Evolutionary conservation across 2,113 vertebrate species (phyloP).

Genomic region (Protomyctophum bolini): DNA sequence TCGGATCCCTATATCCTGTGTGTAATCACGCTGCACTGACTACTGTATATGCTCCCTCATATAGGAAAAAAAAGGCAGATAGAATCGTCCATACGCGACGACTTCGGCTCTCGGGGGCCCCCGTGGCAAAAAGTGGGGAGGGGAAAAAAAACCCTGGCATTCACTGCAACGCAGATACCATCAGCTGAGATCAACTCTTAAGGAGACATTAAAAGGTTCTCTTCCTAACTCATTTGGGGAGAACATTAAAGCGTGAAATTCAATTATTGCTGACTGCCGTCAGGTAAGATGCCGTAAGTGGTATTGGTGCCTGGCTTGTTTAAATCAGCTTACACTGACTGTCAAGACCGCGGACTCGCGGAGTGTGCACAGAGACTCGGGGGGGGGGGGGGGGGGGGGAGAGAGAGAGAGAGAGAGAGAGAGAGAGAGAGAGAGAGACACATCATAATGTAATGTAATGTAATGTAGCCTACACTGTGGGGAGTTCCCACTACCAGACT

Average conservation of each 20-base stretch:
- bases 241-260: too few relatives aligned
- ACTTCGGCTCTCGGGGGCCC: too few relatives aligned
- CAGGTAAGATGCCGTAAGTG: too few relatives aligned
- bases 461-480: not conserved
- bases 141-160: not conserved
- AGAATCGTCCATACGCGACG: not conserved
- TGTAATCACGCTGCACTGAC: not conserved
- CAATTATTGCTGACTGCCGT: not conserved
- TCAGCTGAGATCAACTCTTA: not conserved
- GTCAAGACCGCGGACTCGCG: not conserved
- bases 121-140: not conserved
- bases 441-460: not conserved
- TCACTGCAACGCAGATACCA: not conserved
- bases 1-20: not conserved
- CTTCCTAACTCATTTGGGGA: not conserved
- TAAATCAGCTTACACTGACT: not conserved
- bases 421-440: too few relatives aligned
- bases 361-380: too few relatives aligned
- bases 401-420: too few relatives aligned
- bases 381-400: too few relatives aligned
- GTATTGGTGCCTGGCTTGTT: not conserved
- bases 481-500: constrained; percentile 13
- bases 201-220: not conserved
- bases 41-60: not conserved
- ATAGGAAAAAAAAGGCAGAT: not conserved